phyloP scores from a whole-genome alignment of 2,797 vertebrate species.

The Melanotaenia boesemani region DNA sequence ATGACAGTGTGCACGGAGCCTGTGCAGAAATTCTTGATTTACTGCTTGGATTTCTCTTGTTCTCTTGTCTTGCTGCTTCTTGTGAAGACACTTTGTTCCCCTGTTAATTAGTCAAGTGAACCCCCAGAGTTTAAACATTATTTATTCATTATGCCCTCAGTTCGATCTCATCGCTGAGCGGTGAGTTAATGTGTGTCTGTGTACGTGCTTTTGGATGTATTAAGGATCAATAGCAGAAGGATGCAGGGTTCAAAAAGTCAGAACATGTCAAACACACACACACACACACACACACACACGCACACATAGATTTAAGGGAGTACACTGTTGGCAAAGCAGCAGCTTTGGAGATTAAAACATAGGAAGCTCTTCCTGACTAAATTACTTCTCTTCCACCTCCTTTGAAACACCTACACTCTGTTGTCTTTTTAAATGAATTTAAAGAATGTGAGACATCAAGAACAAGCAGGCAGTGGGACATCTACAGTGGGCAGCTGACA shows the following conservation, averaged over 20 bases:
- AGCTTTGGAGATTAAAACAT: slow-evolving; percentile 35
- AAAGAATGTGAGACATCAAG: slow-evolving; percentile 39
- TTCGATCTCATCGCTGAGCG: slow-evolving; percentile 55
- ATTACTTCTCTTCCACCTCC: slow-evolving; percentile 26
- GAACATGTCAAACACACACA: not conserved
- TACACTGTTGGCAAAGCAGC: slow-evolving; percentile 19
- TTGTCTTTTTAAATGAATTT: slow-evolving; percentile 43
- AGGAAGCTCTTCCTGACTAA: slow-evolving; percentile 22
- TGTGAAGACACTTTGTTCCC: slow-evolving; percentile 38
- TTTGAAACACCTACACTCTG: slow-evolving; percentile 36
- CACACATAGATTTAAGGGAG: slow-evolving; percentile 1
- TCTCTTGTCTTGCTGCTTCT: slow-evolving; percentile 55
- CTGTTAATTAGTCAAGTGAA: slow-evolving; percentile 69
- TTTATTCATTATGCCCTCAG: slow-evolving; percentile 71
- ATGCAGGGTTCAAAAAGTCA: slow-evolving; percentile 51
- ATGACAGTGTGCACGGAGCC: slow-evolving; percentile 25
- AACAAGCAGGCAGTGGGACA: slow-evolving; percentile 33
- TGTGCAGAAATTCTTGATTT: slow-evolving; percentile 50
- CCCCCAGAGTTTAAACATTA: slow-evolving; percentile 70
- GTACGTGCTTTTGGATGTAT: slow-evolving; percentile 10
- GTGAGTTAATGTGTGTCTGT: slow-evolving; percentile 21
- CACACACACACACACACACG: not conserved
- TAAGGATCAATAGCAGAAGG: slow-evolving; percentile 37
- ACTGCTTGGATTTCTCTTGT: slow-evolving; percentile 44
- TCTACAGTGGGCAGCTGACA: slow-evolving; percentile 48